Base-by-base conservation (phyloP, 2,797 vertebrate species). In the Ambastaia sidthimunki region DNA sequence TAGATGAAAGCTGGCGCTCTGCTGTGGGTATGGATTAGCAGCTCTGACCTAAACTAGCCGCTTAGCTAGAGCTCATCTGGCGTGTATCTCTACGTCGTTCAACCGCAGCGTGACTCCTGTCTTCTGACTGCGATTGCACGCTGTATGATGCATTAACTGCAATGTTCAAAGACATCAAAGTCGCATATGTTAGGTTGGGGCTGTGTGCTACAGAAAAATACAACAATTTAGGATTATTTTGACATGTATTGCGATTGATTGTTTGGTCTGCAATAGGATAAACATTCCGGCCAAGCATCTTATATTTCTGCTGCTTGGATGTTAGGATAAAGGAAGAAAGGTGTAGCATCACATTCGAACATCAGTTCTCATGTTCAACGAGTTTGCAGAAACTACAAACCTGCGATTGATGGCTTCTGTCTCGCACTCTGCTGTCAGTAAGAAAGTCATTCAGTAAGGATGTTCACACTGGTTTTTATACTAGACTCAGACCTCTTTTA, bases 1-100 rank as follows among this genome's bases (percentile, higher is more conserved):
- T 60, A 78, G 79, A 83, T 87, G 72, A 83, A 87, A 86, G 66
- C 52, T 73, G 25, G 69, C 59, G 75, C 86, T 86, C 60, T 50
- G 74, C 25, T 59, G 59, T 65, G 84, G 81, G 73, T 79, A 76
- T 57, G 18, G 50, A 57, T 54, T 55, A 62, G 62, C 71, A 48
- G 47, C 37, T 59, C 72, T 34, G 71, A 78, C 72, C 67, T 7
- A 25, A 81, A 70, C 73, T 76, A 59, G 81, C 70, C 31, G 66
- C 71, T 70, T 78, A 60, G 59, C 47, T 34, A 34, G 71, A 69
- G 15, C 2, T 28, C 67, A 69, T 71, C 41, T 78, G 67, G 41
- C 48, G 23, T 71, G 76, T 82, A 72, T 66, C 50, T 66, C 73
- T 67, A 83, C 77, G 76, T 75, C 54, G 48, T 70, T 85, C 65